Evolutionary conservation across 1,140 invertebrate species (phyloP), one percentile per base, ranked within the genome.

Genomic region (Nylanderia fulva): DNA sequence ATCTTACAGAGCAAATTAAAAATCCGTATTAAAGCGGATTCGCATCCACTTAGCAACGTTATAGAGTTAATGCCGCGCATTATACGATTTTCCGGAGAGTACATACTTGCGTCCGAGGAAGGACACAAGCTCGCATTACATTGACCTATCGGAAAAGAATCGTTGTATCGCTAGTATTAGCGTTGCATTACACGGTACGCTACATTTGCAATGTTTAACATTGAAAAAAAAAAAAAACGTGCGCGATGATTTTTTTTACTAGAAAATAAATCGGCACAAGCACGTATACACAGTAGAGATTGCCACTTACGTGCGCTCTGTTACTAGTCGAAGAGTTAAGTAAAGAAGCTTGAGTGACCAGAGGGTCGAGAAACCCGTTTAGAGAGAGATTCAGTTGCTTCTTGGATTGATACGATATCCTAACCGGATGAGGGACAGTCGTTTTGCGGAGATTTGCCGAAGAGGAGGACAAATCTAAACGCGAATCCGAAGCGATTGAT

Each of bases 391-490:
- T 36, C 45, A 24, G 61, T 45, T 69, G 33, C 54, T 76, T 33
- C 45, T 76, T 63, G 83, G 83, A 86, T 86, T 86, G 69, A 69
- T 84, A 69, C 61, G 61, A 75, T 86, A 84, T 84, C 63, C 80
- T 24, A 54, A 84, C 63, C 71, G 71, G 61, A 84, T 68, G 80
- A 45, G 5, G 54, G 64, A 48, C 64, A 74, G 52, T 86, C 42
- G 80, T 75, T 86, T 74, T 64, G 64, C 52, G 18, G 69, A 87
- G 86, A 87, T 83, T 87, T 86, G 54, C 63, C 42, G 69, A 82
- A 60, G 84, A 83, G 74, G 36, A 83, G 84, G 66, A 87, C 84
- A 85, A 87, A 87, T 86, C 86, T 87, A 71, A 48, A 27, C 72
- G 54, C 45, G 75, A 86, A 75, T 83, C 84, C 75, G 15, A 63